phyloP scores from a whole-genome alignment of 2,113 vertebrate species.

The Microcebus ravelobensis region DNA sequence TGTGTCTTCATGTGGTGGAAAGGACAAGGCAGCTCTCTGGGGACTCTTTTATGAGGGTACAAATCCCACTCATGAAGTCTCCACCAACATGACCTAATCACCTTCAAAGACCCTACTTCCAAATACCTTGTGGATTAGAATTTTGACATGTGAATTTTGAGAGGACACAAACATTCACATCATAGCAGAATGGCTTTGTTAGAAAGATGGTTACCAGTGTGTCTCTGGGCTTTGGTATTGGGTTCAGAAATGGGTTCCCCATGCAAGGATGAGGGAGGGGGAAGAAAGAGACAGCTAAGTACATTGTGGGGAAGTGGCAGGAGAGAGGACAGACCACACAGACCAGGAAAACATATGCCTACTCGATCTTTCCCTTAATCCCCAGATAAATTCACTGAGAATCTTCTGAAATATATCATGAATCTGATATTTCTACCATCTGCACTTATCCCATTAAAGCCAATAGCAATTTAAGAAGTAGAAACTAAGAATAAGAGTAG shows the following conservation, averaged over 20 bases:
- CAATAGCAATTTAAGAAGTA: not conserved
- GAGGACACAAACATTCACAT: not conserved
- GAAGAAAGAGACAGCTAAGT: not conserved
- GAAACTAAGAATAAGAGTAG: not conserved
- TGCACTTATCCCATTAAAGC: not conserved
- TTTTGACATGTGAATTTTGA: not conserved
- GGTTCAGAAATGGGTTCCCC: not conserved
- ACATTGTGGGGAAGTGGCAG: not conserved
- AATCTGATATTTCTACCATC: not conserved
- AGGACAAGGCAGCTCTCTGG: not conserved
- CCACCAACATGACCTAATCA: not conserved
- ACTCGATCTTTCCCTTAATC: not conserved
- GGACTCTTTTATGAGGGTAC: not conserved
- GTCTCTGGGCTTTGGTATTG: not conserved
- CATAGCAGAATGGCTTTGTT: not conserved
- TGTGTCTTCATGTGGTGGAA: not conserved
- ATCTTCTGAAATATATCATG: not conserved
- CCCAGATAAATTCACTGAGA: not conserved
- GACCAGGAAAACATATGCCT: not conserved
- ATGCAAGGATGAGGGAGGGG: not conserved
- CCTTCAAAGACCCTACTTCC: not conserved
- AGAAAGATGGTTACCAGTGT: not conserved
- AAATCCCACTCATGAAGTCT: not conserved
- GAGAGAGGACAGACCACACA: not conserved
- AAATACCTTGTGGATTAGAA: not conserved